Evolutionary conservation across 2,113 vertebrate species (phyloP), one percentile per base, ranked within the genome.

Genomic region (Apaloderma vittatum): DNA sequence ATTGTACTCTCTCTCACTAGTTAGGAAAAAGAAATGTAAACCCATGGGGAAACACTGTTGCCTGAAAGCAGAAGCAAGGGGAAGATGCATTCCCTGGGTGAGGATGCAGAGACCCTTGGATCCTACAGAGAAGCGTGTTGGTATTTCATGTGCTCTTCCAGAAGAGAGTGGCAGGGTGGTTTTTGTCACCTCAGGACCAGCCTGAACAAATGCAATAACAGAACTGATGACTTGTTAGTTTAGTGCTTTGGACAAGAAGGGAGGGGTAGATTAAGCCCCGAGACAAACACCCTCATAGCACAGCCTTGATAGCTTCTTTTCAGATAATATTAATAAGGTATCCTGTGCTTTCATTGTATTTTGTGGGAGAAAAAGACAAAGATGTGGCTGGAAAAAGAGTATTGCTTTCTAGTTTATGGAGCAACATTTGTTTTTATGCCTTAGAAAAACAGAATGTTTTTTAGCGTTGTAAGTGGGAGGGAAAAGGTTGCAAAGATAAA

Each of bases 41-140:
- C 68, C 65, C 86, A 73, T 91, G 91, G 86, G 80, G 40, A 95
- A 95, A 54, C 76, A 75, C 55, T 37, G 48, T 71, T 86, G 78
- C 79, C 68, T 87, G 63, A 92, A 89, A 92, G 72, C 22, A 61
- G 90, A 73, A 80, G 59, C 88, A 80, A 54, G 58, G 29, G 46
- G 20, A 79, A 89, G 57, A 54, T 82, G 45, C 80, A 54, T 97
- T 96, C 86, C 88, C 91, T 76, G 48, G 29, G 5, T 34, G 61
- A 77, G 74, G 65, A 89, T 87, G 76, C 90, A 97, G 61, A 96
- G 72, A 88, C 89, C 85, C 83, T 96, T 96, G 94, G 84, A 90
- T 96, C 78, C 70, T 93, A 84, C 63, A 93, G 90, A 95, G 86
- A 96, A 95, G 67, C 37, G 82, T 43, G 61, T 96, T 95, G 93